Base-by-base conservation (phyloP, 2,797 vertebrate genomes). In the Delichon dasypus region DNA sequence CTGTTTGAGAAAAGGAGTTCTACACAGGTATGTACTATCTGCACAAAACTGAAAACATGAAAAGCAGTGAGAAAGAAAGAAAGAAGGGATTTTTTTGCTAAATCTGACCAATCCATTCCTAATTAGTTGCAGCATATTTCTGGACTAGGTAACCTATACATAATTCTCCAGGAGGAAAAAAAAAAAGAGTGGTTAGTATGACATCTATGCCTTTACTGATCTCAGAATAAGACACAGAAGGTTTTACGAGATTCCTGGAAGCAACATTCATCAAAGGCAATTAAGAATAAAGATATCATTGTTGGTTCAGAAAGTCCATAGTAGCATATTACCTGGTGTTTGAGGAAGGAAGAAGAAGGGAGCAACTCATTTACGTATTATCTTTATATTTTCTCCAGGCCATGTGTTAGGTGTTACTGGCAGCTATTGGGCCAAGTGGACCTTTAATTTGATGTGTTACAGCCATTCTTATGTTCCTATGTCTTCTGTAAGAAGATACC, bases 161-260 rank as follows among this genome's bases (percentile, higher is more conserved):
- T 20, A 61, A 29, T 19, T 1, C 16, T 80, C 13, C 25, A 60
- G 36, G 36, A 62, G 57, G 36, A 4, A 20, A 20, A 7, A 20
- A 7, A 44, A 5, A 16, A 0, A 42, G 0, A 29, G 9, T 36
- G 8, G 1, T 29, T 42, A 67, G 21, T 51, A 62, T 19, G 26
- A 53, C 20, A 26, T 15, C 6, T 64, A 10, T 55, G 11, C 8
- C 64, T 78, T 81, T 81, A 44, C 17, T 72, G 25, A 60, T 53
- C 13, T 82, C 42, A 51, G 40, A 83, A 61, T 62, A 58, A 66
- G 16, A 51, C 13, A 4, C 9, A n/a, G 13, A 65, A 88, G 8
- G 7, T 34, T 90, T 80, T 77, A 68, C 1, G 2, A 42, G 36
- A 44, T 83, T 83, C 12, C 73, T 77, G 22, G 48, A 90, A 77